phyloP scores from a whole-genome alignment of 2,797 vertebrate species.

The Diglossa cyanea region DNA sequence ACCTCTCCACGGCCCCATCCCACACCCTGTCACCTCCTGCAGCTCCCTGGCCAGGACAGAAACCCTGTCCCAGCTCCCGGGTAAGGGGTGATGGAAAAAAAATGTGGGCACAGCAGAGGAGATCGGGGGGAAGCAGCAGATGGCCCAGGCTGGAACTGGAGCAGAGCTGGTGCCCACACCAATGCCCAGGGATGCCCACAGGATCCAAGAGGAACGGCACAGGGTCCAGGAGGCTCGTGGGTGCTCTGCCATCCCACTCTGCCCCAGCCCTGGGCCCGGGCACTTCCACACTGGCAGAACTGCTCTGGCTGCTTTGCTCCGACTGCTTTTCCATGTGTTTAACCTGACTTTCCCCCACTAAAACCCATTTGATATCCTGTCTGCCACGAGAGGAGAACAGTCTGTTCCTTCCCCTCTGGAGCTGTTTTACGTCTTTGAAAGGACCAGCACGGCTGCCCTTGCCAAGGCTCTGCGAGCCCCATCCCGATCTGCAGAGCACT shows the following conservation, averaged over 20 bases:
- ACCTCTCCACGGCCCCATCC: not conserved
- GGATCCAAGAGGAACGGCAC: not conserved
- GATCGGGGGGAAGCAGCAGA: not conserved
- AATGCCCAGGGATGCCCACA: not conserved
- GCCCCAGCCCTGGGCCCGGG: accelerated
- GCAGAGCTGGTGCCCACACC: not conserved
- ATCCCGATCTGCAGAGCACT: not conserved
- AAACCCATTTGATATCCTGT: constrained; percentile 38
- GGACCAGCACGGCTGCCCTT: not conserved
- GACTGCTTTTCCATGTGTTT: not conserved
- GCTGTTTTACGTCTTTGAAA: constrained; percentile 35
- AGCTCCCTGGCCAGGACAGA: not conserved
- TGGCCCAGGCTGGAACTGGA: not conserved
- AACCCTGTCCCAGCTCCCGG: not conserved
- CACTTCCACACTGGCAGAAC: not conserved
- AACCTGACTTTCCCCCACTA: not conserved
- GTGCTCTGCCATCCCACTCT: not conserved
- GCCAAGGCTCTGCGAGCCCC: not conserved
- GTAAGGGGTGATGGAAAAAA: not conserved
- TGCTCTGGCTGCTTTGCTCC: accelerated
- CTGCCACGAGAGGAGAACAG: constrained; percentile 39
- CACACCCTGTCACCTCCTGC: not conserved
- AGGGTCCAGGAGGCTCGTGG: not conserved
- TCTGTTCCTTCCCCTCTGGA: constrained; percentile 41
- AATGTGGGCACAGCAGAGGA: not conserved